These are phyloP conservation scores for Leptestheria dahalacensis DNA, from an alignment of 1,140 invertebrate species.

Conservation along the genomic window DNA sequence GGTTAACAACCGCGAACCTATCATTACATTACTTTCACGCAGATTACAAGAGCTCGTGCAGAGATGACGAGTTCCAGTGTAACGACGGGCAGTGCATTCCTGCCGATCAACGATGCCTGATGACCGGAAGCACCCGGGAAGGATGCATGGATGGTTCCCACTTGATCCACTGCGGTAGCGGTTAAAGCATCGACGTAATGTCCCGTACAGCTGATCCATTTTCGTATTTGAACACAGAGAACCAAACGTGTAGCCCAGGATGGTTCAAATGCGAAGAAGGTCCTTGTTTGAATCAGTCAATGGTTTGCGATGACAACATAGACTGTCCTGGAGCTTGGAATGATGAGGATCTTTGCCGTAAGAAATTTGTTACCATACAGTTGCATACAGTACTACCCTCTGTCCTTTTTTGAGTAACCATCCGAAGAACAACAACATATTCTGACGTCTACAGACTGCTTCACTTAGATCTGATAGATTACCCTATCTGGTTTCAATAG, in stretches of 20 bases:
- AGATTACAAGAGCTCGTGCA: constrained; percentile 18
- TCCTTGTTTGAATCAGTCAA: constrained; percentile 23
- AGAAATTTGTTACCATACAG: constrained; percentile 19
- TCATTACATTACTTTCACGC: background rate
- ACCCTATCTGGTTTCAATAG: too few species aligned
- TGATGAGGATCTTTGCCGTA: constrained; percentile 30
- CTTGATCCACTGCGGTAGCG: constrained; percentile 32
- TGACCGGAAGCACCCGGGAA: constrained; percentile 17
- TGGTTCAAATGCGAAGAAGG: constrained; percentile 26
- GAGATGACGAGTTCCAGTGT: constrained; percentile 25
- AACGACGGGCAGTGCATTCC: constrained; percentile 27
- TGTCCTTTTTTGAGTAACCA: background rate
- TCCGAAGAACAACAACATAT: too few species aligned
- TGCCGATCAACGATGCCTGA: constrained; percentile 22
- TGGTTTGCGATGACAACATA: constrained; percentile 27
- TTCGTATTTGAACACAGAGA: constrained; percentile 2
- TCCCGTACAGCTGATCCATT: background rate
- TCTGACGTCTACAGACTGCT: too few species aligned
- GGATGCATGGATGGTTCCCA: constrained; percentile 34
- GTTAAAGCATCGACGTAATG: background rate
- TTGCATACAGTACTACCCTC: background rate
- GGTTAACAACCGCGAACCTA: too few species aligned
- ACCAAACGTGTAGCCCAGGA: constrained; percentile 18
- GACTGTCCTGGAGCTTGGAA: constrained; percentile 31
- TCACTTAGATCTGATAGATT: too few species aligned